phyloP scores from a whole-genome alignment of 2,113 vertebrate species.

The Nibea coibor region DNA sequence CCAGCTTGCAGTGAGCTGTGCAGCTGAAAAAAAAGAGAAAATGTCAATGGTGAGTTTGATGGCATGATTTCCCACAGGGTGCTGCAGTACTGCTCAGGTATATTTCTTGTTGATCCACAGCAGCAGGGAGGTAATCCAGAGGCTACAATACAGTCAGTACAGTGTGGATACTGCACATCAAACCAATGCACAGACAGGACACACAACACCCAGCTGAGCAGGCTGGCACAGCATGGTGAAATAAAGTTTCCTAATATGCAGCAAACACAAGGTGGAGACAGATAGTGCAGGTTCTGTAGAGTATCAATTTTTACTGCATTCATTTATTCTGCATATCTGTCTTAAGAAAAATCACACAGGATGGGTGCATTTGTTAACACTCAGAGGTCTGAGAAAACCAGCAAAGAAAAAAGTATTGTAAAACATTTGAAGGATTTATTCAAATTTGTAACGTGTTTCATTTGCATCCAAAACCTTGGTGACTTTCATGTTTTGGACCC shows the following conservation, averaged over 20 bases:
- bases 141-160: background rate
- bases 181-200: background rate
- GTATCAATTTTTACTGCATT: too few species aligned
- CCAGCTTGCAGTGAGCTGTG: background rate
- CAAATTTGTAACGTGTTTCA: too few species aligned
- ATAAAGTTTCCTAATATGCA: background rate
- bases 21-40: constrained; percentile 4
- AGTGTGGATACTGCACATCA: background rate
- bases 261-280: too few species aligned
- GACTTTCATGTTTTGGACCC: too few species aligned
- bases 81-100: background rate
- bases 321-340: too few species aligned
- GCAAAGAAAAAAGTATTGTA: too few species aligned
- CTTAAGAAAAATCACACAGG: too few species aligned
- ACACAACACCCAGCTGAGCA: background rate
- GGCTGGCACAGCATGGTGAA: background rate
- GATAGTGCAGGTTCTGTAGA: too few species aligned
- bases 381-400: too few species aligned
- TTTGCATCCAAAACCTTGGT: too few species aligned
- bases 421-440: too few species aligned
- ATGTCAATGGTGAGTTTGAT: background rate
- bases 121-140: constrained; percentile 14
- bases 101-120: constrained; percentile 10
- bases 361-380: too few species aligned
- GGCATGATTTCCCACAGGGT: constrained; percentile 12